Base-by-base conservation (phyloP, 2,888 invertebrate species). In the Lithosia quadra region DNA sequence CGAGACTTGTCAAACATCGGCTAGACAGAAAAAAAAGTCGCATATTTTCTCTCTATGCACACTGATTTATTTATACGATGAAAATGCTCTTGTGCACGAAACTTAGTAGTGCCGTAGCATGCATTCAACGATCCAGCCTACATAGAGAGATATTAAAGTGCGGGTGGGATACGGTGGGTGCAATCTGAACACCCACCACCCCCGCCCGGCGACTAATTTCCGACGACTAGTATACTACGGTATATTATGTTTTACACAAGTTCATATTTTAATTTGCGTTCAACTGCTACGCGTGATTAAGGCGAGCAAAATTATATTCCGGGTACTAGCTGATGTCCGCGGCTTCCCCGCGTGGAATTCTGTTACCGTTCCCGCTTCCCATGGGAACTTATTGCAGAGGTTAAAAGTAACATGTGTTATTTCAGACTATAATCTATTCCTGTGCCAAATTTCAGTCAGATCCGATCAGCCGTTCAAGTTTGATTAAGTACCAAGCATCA, bases 171-270 rank as follows among this genome's bases (percentile, higher is more conserved):
- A 68, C 69, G 75, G 73, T 66, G 79, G 80, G 81, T 81, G 87
- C 88, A 89, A 89, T 89, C 86, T 86, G 86, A 85, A 87, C 82
- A 75, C 83, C 78, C 78, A 56, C 55, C 63, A 55, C 73, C 83
- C 83, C 89, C 80, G 77, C 84, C 90, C 92, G 89, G 91, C 91
- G 92, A 93, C 93, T 94, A 93, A 94, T 94, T 93, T 94, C 93
- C 93, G 92, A 90, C 91, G 88, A 87, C 87, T 86, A 88, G 85
- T 87, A 85, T 81, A 83, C 79, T 83, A 81, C 83, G 78, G 76
- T 84, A 80, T 82, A 81, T 80, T 73, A 72, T 80, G 74, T 87
- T 89, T 87, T 84, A 85, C 84, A 84, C 82, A 87, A 88, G 88
- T 88, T 87, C 86, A 88, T 88, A 87, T 87, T 89, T 87, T 85